A percentile compares a stretch with the other conserved stretches of the same genome.
These are phyloP conservation scores for Synanceia verrucosa DNA, from an alignment of 2,797 vertebrate species.

Conservation along the genomic window DNA sequence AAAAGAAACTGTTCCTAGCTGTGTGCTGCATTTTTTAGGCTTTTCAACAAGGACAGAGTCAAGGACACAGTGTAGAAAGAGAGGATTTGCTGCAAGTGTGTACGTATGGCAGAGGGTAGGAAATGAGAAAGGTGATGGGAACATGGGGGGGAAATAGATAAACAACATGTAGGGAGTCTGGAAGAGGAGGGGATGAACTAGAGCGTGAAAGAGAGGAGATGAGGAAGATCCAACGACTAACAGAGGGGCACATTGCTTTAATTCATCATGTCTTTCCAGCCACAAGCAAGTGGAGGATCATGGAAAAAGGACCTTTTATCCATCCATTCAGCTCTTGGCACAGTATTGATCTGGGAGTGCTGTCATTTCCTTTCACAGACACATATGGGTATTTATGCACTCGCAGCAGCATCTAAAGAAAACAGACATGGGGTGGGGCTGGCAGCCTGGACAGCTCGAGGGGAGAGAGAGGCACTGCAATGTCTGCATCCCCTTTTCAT, in stretches of 20 bases:
- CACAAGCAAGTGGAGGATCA: slow-evolving; percentile 17
- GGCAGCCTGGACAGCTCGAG: slow-evolving; percentile 31
- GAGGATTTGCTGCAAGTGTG: slow-evolving; percentile 3
- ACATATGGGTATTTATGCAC: background rate
- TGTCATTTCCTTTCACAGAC: slow-evolving; percentile 14
- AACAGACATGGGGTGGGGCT: slow-evolving; percentile 53
- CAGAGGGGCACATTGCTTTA: slow-evolving; percentile 19
- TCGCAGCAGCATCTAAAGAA: slow-evolving; percentile 15
- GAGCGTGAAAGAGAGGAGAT: slow-evolving; percentile 58
- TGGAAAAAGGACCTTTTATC: slow-evolving; percentile 2
- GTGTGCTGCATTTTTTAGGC: slow-evolving; percentile 31
- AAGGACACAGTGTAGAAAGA: slow-evolving; percentile 61
- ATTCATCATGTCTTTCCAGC: slow-evolving; percentile 27
- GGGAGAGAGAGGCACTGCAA: slow-evolving; percentile 20
- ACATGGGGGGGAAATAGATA: background rate
- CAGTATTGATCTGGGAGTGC: slow-evolving; percentile 46
- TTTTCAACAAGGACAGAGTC: slow-evolving; percentile 63
- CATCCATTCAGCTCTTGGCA: slow-evolving; percentile 20
- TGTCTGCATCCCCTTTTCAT: slow-evolving; percentile 16
- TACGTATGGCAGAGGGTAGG: background rate
- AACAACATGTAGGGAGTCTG: slow-evolving; percentile 6
- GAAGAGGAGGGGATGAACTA: slow-evolving; percentile 46
- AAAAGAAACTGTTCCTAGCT: slow-evolving; percentile 8
- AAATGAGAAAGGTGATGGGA: slow-evolving; percentile 17
- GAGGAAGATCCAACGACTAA: slow-evolving; percentile 40